A percentile compares a stretch with the other conserved stretches of the same genome.
These are phyloP conservation scores for Tortricodes alternella DNA, from an alignment of 2,888 invertebrate species.

Conservation along the genomic window DNA sequence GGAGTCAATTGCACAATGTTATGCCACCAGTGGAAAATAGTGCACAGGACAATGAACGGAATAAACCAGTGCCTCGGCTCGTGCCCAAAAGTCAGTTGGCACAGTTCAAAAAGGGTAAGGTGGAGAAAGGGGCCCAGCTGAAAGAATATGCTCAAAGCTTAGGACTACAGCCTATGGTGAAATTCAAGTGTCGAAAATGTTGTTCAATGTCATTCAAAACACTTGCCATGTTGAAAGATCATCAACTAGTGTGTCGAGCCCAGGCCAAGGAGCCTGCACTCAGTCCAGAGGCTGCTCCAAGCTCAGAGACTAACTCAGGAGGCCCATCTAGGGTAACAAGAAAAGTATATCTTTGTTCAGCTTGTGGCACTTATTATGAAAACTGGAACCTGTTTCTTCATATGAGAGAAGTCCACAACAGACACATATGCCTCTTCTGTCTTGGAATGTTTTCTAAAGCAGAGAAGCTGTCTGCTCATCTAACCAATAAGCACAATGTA, in stretches of 20 bases:
- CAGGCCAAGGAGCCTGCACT: conserved; percentile 69
- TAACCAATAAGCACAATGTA: conserved; percentile 90
- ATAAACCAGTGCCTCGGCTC: conserved; percentile 74
- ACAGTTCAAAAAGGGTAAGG: conserved; percentile 74
- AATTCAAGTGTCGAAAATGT: conserved; percentile 89
- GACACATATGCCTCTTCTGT: conserved; percentile 92
- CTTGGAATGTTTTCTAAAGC: conserved; percentile 91
- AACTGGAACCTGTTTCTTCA: conserved; percentile 93
- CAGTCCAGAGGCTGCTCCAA: conserved; percentile 65
- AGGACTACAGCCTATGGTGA: conserved; percentile 87
- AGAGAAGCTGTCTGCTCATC: conserved; percentile 89
- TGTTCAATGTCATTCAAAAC: conserved; percentile 86
- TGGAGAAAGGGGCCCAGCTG: conserved; percentile 67
- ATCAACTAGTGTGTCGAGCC: conserved; percentile 84
- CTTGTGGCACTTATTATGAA: conserved; percentile 92
- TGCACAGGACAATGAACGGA: conserved; percentile 61
- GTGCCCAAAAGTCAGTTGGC: conserved; percentile 75
- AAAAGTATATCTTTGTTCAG: conserved; percentile 91
- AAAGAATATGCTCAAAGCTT: conserved; percentile 88
- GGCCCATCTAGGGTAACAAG: conserved; percentile 85
- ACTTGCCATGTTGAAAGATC: conserved; percentile 86
- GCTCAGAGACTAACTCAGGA: conserved; percentile 58
- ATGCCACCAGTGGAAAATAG: conserved; percentile 52
- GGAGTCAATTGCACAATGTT: conserved; percentile 65
- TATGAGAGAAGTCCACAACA: conserved; percentile 91